phyloP scores from a whole-genome alignment of 2,888 invertebrate species.

The Ophion slaviceki region DNA sequence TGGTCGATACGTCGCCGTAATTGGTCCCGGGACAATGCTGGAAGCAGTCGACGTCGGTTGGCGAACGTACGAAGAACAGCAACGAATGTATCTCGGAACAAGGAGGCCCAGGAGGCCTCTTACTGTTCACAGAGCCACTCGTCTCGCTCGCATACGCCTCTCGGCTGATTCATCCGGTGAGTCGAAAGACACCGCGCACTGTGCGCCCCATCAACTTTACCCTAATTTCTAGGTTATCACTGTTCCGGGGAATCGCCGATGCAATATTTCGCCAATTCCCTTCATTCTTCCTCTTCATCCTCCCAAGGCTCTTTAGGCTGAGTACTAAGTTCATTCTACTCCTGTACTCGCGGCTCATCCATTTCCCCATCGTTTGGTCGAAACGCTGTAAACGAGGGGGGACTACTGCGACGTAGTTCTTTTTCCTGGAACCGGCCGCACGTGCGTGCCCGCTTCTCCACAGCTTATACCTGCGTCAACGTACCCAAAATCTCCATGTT shows the following conservation, averaged over 20 bases:
- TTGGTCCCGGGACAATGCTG: slow-evolving; percentile 61
- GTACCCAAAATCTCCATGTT: background rate
- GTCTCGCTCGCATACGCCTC: slow-evolving; percentile 79
- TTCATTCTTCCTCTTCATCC: background rate
- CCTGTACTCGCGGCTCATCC: background rate
- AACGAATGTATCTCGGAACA: slow-evolving; percentile 73
- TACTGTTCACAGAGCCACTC: slow-evolving; percentile 80
- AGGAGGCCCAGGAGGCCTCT: slow-evolving; percentile 79
- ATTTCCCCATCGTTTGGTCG: slow-evolving; percentile 32
- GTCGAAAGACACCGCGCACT: slow-evolving; percentile 64
- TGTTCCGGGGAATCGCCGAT: background rate
- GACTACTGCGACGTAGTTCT: slow-evolving; percentile 34
- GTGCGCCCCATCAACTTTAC: slow-evolving; percentile 3
- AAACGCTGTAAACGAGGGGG: background rate
- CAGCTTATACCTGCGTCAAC: slow-evolving; percentile 8
- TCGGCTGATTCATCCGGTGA: slow-evolving; percentile 78
- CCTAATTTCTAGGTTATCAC: background rate
- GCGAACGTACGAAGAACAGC: slow-evolving; percentile 39
- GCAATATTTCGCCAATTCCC: background rate
- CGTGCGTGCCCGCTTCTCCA: background rate
- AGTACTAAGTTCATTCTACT: no score
- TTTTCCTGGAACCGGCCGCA: slow-evolving; percentile 26
- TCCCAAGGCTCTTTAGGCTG: background rate
- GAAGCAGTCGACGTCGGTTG: slow-evolving; percentile 41
- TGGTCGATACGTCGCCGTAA: background rate